Evolutionary conservation across 2,888 invertebrate species (phyloP).

Genomic region (Brenthis hecate): DNA sequence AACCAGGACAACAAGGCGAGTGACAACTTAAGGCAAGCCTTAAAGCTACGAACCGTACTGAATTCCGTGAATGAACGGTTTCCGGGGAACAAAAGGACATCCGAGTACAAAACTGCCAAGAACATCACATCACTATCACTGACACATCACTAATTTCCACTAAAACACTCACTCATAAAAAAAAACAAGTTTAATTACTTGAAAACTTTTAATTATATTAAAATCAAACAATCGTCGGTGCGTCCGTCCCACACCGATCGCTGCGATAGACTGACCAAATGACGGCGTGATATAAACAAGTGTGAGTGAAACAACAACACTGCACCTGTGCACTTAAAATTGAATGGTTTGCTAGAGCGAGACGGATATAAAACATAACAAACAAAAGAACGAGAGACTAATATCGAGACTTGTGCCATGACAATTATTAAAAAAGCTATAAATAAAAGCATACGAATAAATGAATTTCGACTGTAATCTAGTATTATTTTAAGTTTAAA

Average conservation of each 20-base stretch:
- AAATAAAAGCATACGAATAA: constrained; percentile 37
- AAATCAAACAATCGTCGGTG: constrained; percentile 18
- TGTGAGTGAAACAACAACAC: constrained; percentile 61
- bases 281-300: constrained; percentile 60
- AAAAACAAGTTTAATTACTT: neutral
- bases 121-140: constrained; percentile 43
- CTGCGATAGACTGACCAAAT: constrained; percentile 64
- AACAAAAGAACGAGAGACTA: constrained; percentile 62
- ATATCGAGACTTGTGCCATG: constrained; percentile 41
- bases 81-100: constrained; percentile 41
- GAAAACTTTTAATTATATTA: constrained; percentile 18
- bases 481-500: constrained; percentile 40
- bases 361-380: constrained; percentile 70
- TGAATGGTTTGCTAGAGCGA: constrained; percentile 65
- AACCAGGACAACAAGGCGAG: constrained; percentile 28
- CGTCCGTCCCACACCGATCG: constrained; percentile 54
- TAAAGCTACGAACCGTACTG: constrained; percentile 33
- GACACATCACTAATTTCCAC: constrained; percentile 39
- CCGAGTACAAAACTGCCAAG: constrained; percentile 42
- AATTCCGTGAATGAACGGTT: constrained; percentile 40
- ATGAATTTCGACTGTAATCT: constrained; percentile 23
- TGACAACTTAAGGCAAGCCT: constrained; percentile 33
- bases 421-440: constrained; percentile 43
- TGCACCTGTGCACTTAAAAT: constrained; percentile 79
- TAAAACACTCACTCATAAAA: neutral